Base-by-base conservation (phyloP, 2,888 invertebrate species). In the Xanthia icteritia region DNA sequence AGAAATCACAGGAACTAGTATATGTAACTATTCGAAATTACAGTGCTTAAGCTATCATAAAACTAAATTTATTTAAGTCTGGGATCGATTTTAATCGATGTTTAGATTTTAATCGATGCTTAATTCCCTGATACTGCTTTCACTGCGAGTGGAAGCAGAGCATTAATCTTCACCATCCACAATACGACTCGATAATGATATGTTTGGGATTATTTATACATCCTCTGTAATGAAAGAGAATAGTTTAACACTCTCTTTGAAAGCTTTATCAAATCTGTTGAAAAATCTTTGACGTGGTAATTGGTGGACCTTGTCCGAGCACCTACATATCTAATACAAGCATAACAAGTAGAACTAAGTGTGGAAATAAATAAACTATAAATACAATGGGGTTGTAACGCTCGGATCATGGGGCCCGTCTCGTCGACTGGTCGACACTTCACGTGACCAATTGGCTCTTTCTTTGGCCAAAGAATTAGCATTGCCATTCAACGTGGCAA, bases 41-140 rank as follows among this genome's bases (percentile, higher is more conserved):
- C 54, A 72, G 27, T 72, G 17, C 70, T 76, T 67, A 76, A 5
- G 20, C 63, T 71, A 69, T 77, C 84, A 77, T 36, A 23, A 63
- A 84, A 73, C 23, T 8, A 70, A 73, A 84, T 81, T 77, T 81
- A 73, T 68, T 42, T 1, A 23, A 15, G 36, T 6, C 64, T 56
- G 36, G 45, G 60, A 80, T 56, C 79, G 63, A 81, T 64, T 74
- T 23, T 39, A 69, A 81, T 79, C 51, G 65, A 73, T 54, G 27
- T 79, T 73, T 81, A 54, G 73, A 77, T 84, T 63, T 23, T 63
- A 77, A 81, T 84, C 74, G 58, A 58, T 63, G 58, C 78, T 73
- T 54, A 76, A 74, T 72, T 77, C 70, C 31, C 56, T 39, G 77
- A 81, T 81, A 64, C 73, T 69, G 73, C 84, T 84, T 85, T 84